Evolutionary conservation across 2,797 vertebrate genomes (phyloP), one percentile per base, ranked within the genome.

Genomic region (Nyctalus aviator): DNA sequence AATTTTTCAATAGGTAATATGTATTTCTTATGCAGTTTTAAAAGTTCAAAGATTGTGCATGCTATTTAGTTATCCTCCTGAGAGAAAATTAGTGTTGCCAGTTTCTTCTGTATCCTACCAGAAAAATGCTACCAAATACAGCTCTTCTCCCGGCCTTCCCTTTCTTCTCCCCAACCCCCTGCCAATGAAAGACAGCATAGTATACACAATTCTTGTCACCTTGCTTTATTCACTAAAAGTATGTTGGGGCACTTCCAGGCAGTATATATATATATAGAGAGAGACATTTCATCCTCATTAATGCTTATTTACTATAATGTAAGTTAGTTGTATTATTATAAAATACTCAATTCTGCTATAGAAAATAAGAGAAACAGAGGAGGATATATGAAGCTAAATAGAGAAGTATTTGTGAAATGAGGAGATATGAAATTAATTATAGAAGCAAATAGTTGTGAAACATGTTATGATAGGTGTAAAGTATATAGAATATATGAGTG

Each of bases 361-460:
- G 37, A 91, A 94, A 87, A 83, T 73, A 90, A 82, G 35, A 87
- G 46, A 59, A 82, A 86, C 68, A 86, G 86, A 86, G 37, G 11
- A 76, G 14, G 20, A 6, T 72, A 32, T 57, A 23, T 76, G 48
- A 79, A 55, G 72, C 46, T 72, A 90, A 90, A 85, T 30, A 84
- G 64, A 73, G 44, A 78, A 57, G 5, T 18, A 64, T 84, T 21
- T 64, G 77, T 64, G 41, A 76, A 75, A 78, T 87, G 14, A 78
- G 25, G 6, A 55, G 73, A 75, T 69, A 55, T 68, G 55, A 94
- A 86, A 84, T 9, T 59, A 93, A 82, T 1, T 71, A n/a, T 57
- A 83, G 55, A 95, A 41, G 17, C 73, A 84, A 93, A 4, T 81
- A 41, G 12, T 90, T 92, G 20, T 84, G 59, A 88, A 85, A 75